A percentile compares a stretch with the other conserved stretches of the same genome.
phyloP scores from a whole-genome alignment of 35 echinoderm and acorn worm genomes.

The Holothuria glaberrima region DNA sequence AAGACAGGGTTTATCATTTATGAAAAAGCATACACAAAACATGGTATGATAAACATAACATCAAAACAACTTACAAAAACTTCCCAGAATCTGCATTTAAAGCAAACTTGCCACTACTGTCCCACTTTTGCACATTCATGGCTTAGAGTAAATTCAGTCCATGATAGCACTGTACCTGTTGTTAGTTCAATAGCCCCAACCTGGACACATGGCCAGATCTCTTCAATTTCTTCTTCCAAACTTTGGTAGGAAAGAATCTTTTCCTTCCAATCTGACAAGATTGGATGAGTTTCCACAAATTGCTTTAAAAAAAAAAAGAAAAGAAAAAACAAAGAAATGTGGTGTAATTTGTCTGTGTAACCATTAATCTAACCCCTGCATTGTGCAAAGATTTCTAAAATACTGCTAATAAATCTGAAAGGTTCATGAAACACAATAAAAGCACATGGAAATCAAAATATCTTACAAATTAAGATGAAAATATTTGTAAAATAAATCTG shows the following conservation, averaged over 20 bases:
- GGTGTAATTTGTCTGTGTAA: too few species aligned
- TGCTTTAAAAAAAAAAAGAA: slow-evolving; percentile 46
- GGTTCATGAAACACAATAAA: too few species aligned
- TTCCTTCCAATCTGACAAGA: slow-evolving; percentile 93
- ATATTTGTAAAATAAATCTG: too few species aligned
- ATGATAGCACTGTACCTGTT: slow-evolving; percentile 60
- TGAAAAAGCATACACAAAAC: not conserved
- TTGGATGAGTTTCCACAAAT: slow-evolving; percentile 89
- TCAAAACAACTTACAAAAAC: not conserved
- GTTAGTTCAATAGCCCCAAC: slow-evolving; percentile 93
- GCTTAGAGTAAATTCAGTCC: not conserved
- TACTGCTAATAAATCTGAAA: too few species aligned
- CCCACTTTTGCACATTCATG: not conserved
- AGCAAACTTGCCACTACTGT: not conserved
- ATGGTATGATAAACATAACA: not conserved
- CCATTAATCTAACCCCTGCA: too few species aligned
- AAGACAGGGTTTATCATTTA: not conserved
- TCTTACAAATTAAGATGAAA: too few species aligned
- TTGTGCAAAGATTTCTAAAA: too few species aligned
- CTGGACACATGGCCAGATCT: slow-evolving; percentile 73
- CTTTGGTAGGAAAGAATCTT: slow-evolving; percentile 92
- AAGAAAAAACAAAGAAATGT: too few species aligned
- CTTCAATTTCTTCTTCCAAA: slow-evolving; percentile 90
- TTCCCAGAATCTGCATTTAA: not conserved
- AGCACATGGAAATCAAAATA: too few species aligned